A percentile compares a stretch with the other conserved stretches of the same genome.
Evolutionary conservation across 2,113 vertebrate genomes (phyloP).

Genomic region (Neogale vison): DNA sequence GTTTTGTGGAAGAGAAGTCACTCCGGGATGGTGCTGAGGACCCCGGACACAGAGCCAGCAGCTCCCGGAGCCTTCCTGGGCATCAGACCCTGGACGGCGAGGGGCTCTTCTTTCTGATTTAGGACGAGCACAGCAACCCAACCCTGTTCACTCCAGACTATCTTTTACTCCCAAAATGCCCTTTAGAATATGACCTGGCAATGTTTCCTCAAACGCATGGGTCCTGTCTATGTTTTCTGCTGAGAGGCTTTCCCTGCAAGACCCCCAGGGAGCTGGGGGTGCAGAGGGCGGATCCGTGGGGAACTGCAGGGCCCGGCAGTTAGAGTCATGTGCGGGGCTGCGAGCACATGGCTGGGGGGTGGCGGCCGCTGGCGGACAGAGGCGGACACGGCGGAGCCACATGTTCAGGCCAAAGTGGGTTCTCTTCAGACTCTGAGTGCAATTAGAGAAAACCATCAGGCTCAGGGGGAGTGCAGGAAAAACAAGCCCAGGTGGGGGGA

Average conservation of each 20-base stretch:
- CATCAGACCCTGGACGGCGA: accelerated
- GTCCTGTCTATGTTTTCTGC: accelerated
- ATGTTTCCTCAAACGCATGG: background rate
- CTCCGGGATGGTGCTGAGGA: no score
- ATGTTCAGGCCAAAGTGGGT: background rate
- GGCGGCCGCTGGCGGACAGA: accelerated
- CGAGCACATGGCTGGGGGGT: accelerated
- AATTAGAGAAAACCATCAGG: no score
- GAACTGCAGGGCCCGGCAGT: accelerated
- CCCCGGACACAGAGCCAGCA: accelerated
- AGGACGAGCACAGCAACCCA: background rate
- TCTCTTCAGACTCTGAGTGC: background rate
- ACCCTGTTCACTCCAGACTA: background rate
- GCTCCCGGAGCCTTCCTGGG: background rate
- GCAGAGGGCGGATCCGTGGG: accelerated
- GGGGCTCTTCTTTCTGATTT: background rate
- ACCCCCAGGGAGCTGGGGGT: background rate
- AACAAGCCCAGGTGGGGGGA: accelerated
- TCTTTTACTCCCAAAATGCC: no score
- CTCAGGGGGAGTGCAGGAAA: background rate
- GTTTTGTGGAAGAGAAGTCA: background rate
- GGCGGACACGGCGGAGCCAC: background rate
- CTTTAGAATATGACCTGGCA: background rate
- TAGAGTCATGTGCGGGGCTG: accelerated
- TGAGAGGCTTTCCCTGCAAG: background rate